These are phyloP conservation scores for Oryzias javanicus DNA, from an alignment of 2,113 vertebrate genomes.

Conservation along the genomic window DNA sequence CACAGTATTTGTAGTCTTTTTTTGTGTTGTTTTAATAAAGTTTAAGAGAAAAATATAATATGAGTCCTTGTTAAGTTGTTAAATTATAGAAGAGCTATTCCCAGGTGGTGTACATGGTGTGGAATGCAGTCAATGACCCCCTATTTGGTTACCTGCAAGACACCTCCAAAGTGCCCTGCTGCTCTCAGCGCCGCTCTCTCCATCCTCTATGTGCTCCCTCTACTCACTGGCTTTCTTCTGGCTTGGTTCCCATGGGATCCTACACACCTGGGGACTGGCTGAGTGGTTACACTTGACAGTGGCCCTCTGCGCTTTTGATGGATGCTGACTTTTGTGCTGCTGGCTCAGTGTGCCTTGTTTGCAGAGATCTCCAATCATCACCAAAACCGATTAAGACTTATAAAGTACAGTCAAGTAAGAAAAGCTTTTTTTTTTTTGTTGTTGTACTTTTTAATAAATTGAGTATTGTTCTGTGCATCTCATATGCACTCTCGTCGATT, in stretches of 20 bases:
- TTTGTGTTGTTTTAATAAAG: no score
- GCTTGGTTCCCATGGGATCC: slow-evolving; percentile 91
- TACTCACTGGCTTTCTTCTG: slow-evolving; percentile 83
- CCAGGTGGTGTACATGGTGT: slow-evolving; percentile 89
- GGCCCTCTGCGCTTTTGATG: slow-evolving; percentile 83
- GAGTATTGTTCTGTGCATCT: neutral
- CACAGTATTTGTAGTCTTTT: no score
- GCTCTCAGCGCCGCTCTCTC: slow-evolving; percentile 74
- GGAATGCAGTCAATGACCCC: slow-evolving; percentile 88
- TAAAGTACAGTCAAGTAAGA: slow-evolving; percentile 82
- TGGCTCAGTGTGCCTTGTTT: slow-evolving; percentile 85
- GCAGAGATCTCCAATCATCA: slow-evolving; percentile 81
- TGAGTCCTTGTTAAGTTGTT: no score
- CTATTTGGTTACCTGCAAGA: slow-evolving; percentile 88
- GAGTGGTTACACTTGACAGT: slow-evolving; percentile 81
- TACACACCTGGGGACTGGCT: slow-evolving; percentile 84
- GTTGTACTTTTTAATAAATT: neutral
- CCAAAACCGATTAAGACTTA: slow-evolving; percentile 76
- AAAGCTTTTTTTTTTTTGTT: neutral
- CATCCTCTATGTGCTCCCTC: slow-evolving; percentile 80
- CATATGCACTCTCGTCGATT: neutral
- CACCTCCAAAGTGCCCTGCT: slow-evolving; percentile 75
- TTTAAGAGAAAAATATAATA: no score
- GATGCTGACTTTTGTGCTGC: slow-evolving; percentile 83
- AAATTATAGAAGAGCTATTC: slow-evolving; percentile 1